These are phyloP conservation scores for Peromyscus nudipes DNA, from an alignment of 2,797 vertebrate species.

Conservation along the genomic window DNA sequence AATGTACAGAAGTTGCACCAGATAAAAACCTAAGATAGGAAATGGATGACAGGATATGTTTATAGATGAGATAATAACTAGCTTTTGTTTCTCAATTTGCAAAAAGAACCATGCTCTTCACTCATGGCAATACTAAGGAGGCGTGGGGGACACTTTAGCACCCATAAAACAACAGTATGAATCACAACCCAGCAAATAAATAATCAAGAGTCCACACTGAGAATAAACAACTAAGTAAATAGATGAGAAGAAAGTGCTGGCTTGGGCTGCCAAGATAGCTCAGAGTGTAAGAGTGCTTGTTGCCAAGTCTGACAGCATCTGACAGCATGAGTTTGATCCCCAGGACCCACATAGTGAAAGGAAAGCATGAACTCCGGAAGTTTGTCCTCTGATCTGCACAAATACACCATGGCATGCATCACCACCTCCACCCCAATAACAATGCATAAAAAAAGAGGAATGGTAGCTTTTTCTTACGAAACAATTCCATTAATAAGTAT, in stretches of 20 bases:
- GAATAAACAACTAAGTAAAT: conserved; percentile 12
- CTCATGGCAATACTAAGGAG: background rate
- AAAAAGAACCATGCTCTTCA: conserved; percentile 16
- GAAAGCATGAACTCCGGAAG: background rate
- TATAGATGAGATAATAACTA: background rate
- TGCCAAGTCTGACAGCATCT: background rate
- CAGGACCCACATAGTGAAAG: background rate
- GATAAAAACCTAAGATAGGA: background rate
- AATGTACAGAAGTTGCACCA: background rate
- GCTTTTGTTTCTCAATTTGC: background rate
- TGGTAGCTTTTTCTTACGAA: background rate
- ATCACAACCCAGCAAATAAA: conserved; percentile 23
- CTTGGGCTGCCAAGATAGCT: background rate
- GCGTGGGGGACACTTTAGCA: background rate
- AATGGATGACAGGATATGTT: background rate
- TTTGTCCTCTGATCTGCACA: background rate
- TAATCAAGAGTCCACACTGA: background rate
- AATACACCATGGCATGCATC: background rate
- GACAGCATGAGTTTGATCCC: background rate
- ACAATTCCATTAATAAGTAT: background rate
- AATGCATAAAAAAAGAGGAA: background rate
- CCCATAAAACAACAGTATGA: background rate
- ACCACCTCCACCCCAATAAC: too few relatives aligned
- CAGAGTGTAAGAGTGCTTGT: background rate
- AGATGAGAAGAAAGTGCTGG: background rate